These are phyloP conservation scores for Vulpes ferrilata DNA, from an alignment of 2,113 vertebrate genomes.

Conservation along the genomic window DNA sequence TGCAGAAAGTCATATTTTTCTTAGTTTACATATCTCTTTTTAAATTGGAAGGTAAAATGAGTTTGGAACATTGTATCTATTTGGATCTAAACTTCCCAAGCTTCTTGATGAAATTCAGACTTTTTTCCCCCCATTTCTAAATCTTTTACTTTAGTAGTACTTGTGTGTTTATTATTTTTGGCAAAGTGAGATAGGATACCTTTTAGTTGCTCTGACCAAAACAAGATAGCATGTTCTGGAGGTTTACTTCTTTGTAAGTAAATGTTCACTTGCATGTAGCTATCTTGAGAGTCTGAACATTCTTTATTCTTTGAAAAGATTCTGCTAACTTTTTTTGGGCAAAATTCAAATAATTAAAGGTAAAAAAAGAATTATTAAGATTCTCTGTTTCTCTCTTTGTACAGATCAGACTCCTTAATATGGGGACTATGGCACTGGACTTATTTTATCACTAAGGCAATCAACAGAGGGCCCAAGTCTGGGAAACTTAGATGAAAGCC, in stretches of 20 bases:
- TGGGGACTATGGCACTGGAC: neutral
- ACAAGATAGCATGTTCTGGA: neutral
- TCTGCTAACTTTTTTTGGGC: slow-evolving; percentile 31
- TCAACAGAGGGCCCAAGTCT: neutral
- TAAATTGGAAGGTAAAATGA: neutral
- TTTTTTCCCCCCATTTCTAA: neutral
- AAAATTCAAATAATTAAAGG: slow-evolving; percentile 57
- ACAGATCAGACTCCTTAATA: neutral
- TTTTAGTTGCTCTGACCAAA: neutral
- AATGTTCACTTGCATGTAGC: neutral
- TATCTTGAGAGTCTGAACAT: neutral
- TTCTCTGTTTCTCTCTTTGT: slow-evolving; percentile 31
- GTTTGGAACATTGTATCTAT: neutral
- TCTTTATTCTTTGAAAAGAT: slow-evolving; percentile 39
- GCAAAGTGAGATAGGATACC: neutral
- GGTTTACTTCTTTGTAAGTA: neutral
- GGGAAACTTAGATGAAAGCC: neutral
- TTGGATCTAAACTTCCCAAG: neutral
- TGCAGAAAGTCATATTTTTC: neutral
- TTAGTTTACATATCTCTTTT: neutral
- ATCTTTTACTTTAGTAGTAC: slow-evolving; percentile 8
- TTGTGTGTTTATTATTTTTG: neutral
- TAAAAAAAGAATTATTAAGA: neutral
- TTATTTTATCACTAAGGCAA: neutral
- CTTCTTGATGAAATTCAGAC: slow-evolving; percentile 13